phyloP scores from a whole-genome alignment of 2,113 vertebrate genomes.

The Esox niger region DNA sequence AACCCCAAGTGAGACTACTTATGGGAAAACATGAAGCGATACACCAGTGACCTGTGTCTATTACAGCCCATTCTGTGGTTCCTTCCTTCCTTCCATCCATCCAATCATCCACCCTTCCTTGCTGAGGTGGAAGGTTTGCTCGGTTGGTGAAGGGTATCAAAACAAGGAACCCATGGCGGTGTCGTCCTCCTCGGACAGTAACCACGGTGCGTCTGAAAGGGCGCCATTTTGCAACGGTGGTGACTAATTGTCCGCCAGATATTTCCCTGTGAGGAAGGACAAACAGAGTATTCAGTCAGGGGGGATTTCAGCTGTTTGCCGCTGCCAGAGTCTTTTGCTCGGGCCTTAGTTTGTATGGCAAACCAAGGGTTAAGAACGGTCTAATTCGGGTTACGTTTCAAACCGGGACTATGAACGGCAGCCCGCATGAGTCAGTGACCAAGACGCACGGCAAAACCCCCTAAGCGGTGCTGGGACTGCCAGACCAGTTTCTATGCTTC shows the following conservation, averaged over 20 bases:
- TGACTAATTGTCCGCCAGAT: slow-evolving; percentile 93
- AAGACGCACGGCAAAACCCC: too few relatives aligned
- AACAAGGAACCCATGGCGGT: slow-evolving; percentile 40
- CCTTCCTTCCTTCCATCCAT: slow-evolving; percentile 21
- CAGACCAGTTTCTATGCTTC: not conserved
- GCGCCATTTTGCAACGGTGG: slow-evolving; percentile 31
- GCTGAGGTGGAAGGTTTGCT: slow-evolving; percentile 4
- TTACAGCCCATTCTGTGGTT: slow-evolving; percentile 13
- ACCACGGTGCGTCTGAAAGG: slow-evolving; percentile 39
- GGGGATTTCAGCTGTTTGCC: not conserved
- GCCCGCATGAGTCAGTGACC: too few relatives aligned
- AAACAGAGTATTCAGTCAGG: not conserved
- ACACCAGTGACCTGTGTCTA: slow-evolving; percentile 7
- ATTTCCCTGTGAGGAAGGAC: slow-evolving; percentile 85
- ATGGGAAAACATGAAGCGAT: slow-evolving; percentile 33
- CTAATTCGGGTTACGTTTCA: too few relatives aligned
- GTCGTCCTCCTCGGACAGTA: slow-evolving; percentile 56
- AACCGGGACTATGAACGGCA: too few relatives aligned
- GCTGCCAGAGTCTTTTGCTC: not conserved
- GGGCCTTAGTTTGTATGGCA: too few relatives aligned
- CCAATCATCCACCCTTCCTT: slow-evolving; percentile 5
- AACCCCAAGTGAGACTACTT: slow-evolving; percentile 52
- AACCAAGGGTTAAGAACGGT: too few relatives aligned
- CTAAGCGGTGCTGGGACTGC: not conserved
- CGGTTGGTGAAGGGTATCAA: slow-evolving; percentile 20